Conservation (phyloP, 37 sponge, comb jelly and placozoan genomes). For the Halisarca cf. caerulea region DNA sequence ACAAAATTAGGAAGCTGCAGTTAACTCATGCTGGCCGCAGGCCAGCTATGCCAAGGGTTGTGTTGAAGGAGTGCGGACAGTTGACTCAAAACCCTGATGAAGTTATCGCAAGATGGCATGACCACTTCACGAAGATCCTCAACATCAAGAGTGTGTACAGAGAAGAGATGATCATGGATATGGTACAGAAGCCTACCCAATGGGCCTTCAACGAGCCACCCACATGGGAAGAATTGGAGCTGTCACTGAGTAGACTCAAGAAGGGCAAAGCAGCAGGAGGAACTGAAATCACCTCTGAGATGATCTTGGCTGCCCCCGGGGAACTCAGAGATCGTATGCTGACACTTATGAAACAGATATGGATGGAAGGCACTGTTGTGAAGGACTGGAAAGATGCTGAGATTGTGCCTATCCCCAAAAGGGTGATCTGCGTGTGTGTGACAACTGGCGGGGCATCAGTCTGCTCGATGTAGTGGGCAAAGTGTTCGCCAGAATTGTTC, state of each 20-base stretch:
- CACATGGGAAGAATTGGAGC: conserved; percentile 16
- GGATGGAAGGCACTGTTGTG: conserved; percentile 19
- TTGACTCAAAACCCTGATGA: background rate
- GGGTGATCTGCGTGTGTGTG: background rate
- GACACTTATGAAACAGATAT: background rate
- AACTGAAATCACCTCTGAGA: conserved; percentile 32
- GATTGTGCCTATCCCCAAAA: conserved; percentile 16
- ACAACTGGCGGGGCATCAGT: conserved; percentile 28
- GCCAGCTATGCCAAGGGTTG: background rate
- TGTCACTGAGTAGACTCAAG: conserved; percentile 24
- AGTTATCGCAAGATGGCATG: background rate
- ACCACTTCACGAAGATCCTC: conserved; percentile 18
- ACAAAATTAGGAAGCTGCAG: conserved; percentile 45
- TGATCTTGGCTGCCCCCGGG: background rate
- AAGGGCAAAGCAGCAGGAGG: conserved; percentile 38
- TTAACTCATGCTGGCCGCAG: background rate
- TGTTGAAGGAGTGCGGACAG: background rate
- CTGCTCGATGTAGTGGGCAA: conserved; percentile 1
- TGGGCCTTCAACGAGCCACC: conserved; percentile 31
- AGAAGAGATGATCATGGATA: background rate
- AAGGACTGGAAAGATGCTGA: conserved; percentile 19
- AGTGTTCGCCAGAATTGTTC: background rate
- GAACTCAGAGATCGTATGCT: background rate
- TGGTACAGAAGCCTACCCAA: background rate
- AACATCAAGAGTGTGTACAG: background rate